Evolutionary conservation across 2,113 vertebrate genomes (phyloP), one percentile per base, ranked within the genome.

Genomic region (Scartelaos histophorus): DNA sequence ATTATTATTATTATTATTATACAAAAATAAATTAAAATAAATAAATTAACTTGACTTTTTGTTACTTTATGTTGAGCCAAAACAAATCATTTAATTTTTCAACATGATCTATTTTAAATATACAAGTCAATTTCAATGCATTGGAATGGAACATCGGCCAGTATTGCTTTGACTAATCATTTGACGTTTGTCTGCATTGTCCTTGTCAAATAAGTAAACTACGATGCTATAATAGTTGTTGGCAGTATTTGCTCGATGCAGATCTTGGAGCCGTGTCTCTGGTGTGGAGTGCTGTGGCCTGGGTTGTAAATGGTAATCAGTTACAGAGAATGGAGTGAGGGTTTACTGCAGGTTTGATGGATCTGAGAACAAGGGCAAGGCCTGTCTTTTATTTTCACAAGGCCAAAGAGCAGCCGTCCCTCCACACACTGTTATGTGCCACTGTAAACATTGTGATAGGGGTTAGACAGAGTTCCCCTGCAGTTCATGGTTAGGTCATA

Each of bases 401-500:
- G 85, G 89, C 83, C 82, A 74, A 47, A 38, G 46, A 2, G 21
- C 19, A 45, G 68, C 47, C 73, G 38, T 69, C 51, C 24, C 58
- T 54, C 64, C 65, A 75, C 54, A 7, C 11, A 0, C 22, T 0
- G 0, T 74, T 78, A 78, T 25, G 57, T 70, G 22, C 49, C 9
- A 64, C 67, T 74, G 80, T 79, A 82, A 86, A 83, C 46, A 77
- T 66, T 66, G 73, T 78, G 70, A 85, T 71, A 45, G 74, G 62
- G 75, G 78, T 85, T 12, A 22, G 11, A 7, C 21, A 22, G 76
- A 73, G 75, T 83, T 77, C 82, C 68, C 49, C 54, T 67, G 45
- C 38, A 69, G 79, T 88, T 87, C 79, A 85, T 22, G 75, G 74
- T 60, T 53, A 78, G 81, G 76, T 81, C 73, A 74, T 13, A 21